A percentile compares a stretch with the other conserved stretches of the same genome.
Conservation (phyloP, 1,140 invertebrate genomes). For the Calliopsis andreniformis region DNA sequence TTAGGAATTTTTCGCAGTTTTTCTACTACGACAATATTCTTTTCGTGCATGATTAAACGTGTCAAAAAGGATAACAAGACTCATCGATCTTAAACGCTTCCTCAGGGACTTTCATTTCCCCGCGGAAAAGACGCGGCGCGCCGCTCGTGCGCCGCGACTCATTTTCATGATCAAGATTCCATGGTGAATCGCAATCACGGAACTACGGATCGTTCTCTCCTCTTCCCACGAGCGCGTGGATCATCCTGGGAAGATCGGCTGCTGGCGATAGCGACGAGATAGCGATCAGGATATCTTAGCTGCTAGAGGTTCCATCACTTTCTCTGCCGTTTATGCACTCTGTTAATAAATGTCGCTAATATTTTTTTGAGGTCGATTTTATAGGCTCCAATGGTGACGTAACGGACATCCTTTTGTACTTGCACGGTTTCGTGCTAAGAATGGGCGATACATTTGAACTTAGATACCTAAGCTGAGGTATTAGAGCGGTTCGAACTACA, state of each 20-base stretch:
- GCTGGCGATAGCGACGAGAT: constrained; percentile 72
- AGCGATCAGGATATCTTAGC: constrained; percentile 72
- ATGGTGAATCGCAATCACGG: constrained; percentile 53
- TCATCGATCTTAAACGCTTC: constrained; percentile 16
- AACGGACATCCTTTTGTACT: too few species aligned
- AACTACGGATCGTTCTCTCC: constrained; percentile 57
- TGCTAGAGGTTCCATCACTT: constrained; percentile 76
- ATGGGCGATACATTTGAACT: too few species aligned
- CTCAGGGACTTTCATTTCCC: constrained; percentile 36
- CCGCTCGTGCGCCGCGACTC: constrained; percentile 19
- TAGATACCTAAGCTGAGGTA: too few species aligned
- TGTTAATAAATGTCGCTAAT: constrained; percentile 38
- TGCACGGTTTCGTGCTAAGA: too few species aligned
- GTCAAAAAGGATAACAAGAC: background rate
- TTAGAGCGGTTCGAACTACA: too few species aligned
- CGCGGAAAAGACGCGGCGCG: constrained; percentile 22
- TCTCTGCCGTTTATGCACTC: constrained; percentile 68
- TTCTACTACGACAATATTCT: too few species aligned
- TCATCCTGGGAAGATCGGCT: constrained; percentile 73
- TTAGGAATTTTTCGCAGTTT: too few species aligned
- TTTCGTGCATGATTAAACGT: too few species aligned
- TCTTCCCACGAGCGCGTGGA: constrained; percentile 71
- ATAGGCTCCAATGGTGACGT: too few species aligned
- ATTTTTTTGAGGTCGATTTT: constrained; percentile 2
- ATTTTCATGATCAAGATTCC: constrained; percentile 59